phyloP scores from a whole-genome alignment of 1,140 invertebrate genomes.

The Lycorma delicatula region DNA sequence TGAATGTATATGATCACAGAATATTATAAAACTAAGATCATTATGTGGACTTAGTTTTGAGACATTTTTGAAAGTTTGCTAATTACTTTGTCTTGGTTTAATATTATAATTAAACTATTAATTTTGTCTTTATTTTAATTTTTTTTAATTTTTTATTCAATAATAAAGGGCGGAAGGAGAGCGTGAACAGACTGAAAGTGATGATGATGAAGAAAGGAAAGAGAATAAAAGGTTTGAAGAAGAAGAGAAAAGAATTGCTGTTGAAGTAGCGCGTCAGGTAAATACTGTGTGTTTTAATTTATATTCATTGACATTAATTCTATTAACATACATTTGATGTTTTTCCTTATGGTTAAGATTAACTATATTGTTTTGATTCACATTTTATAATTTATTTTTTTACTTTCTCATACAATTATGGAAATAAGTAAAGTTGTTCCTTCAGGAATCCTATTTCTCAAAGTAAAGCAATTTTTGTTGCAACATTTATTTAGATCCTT shows the following conservation, averaged over 20 bases:
- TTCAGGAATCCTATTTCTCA: not conserved
- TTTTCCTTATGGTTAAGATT: not conserved
- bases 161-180: slow-evolving; percentile 23
- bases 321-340: not conserved
- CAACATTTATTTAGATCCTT: too few relatives aligned
- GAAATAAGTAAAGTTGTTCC: not conserved
- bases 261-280: slow-evolving; percentile 37
- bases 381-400: not conserved
- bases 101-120: not conserved
- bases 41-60: too few relatives aligned
- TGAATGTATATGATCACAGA: not conserved
- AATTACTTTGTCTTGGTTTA: too few relatives aligned
- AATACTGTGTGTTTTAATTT: not conserved
- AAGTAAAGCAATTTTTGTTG: not conserved
- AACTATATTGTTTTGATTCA: not conserved
- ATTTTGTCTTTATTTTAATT: slow-evolving; percentile 8
- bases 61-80: too few relatives aligned
- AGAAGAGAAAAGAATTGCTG: slow-evolving; percentile 41
- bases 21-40: not conserved
- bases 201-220: slow-evolving; percentile 22
- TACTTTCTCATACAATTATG: not conserved
- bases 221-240: slow-evolving; percentile 41
- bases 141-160: slow-evolving; percentile 7
- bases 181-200: slow-evolving; percentile 10
- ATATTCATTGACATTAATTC: too few relatives aligned